Percentiles rank a stretch among this genome's conserved stretches.
Evolutionary conservation across 2,797 vertebrate species (phyloP).

Genomic region (Garrulus glandarius): DNA sequence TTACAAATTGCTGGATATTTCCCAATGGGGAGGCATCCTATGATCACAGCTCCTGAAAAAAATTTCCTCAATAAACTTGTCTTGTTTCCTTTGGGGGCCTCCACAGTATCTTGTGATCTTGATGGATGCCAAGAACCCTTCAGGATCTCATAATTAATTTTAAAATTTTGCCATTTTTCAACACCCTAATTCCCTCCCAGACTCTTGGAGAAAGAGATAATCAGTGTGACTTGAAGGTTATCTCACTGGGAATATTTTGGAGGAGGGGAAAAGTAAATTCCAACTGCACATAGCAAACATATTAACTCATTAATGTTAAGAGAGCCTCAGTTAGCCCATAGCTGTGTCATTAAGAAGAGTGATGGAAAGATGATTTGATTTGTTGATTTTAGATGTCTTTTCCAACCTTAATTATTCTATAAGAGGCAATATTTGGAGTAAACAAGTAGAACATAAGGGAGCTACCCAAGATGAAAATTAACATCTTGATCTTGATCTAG

Average conservation of each 20-base stretch:
- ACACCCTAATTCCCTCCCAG: not conserved
- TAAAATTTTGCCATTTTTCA: not conserved
- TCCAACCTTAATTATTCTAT: not conserved
- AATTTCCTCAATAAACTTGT: not conserved
- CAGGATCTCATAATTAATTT: not conserved
- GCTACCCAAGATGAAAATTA: not conserved
- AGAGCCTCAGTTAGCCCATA: not conserved
- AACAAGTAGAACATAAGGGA: not conserved
- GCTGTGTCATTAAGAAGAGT: not conserved
- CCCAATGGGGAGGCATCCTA: not conserved
- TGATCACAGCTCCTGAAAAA: not conserved
- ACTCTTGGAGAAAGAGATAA: not conserved
- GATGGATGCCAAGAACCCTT: not conserved
- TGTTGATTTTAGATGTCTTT: not conserved
- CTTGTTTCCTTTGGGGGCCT: not conserved
- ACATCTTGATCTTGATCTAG: not conserved
- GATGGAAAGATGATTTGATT: not conserved
- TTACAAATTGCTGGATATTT: not conserved
- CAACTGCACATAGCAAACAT: not conserved
- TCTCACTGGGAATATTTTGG: not conserved
- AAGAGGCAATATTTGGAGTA: not conserved
- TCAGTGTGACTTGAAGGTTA: not conserved
- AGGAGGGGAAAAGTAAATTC: not conserved
- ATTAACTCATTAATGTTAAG: not conserved
- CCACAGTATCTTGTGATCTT: not conserved